Evolutionary conservation across 2,113 vertebrate species (phyloP), one percentile per base, ranked within the genome.

Genomic region (Dunckerocampus dactyliophorus): DNA sequence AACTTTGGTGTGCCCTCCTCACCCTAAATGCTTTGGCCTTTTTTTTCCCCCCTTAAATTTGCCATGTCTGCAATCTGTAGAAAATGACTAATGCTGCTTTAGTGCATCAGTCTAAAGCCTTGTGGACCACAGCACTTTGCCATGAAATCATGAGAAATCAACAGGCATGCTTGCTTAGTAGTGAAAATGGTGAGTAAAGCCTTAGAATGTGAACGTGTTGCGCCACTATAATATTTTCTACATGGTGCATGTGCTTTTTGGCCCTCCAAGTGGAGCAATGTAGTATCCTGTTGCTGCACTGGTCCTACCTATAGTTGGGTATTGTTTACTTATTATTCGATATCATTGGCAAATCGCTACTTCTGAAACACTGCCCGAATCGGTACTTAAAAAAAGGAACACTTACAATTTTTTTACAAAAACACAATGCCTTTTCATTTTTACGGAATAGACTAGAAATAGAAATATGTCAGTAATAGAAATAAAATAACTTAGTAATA

Each of bases 111-210:
- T 37, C 34, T 8, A 37, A 37, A 37, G 34, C 37, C 37, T 55
- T 54, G n/a, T 19, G n/a, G 53, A 19, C n/a, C 34, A 31, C 17
- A 39, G 11, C 2, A 20, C 34, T 42, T 43, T 8, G 34, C 37
- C 54, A 21, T 56, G 54, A 56, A 56, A 56, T 56, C 37, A 42
- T 20, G 34, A 43, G 12, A 21, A 21, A n/a, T 42, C 19, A 42
- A 42, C n/a, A 42, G 53, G 12, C n/a, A 20, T n/a, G 19, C 28
- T 54, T 34, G 4, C 37, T 39, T 39, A 12, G 37, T 8, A 39
- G 14, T 56, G 34, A 56, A 20, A 0, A 56, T 7, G 12, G 12
- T 42, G 12, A 20, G 14, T 21, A 21, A n/a, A 43, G 20, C 12
- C 37, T 56, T 21, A 15, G 1, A 34, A 20, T 39, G n/a, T 17